A percentile compares a stretch with the other conserved stretches of the same genome.
phyloP scores from a whole-genome alignment of 2,113 vertebrate species.

The Agelaius tricolor region DNA sequence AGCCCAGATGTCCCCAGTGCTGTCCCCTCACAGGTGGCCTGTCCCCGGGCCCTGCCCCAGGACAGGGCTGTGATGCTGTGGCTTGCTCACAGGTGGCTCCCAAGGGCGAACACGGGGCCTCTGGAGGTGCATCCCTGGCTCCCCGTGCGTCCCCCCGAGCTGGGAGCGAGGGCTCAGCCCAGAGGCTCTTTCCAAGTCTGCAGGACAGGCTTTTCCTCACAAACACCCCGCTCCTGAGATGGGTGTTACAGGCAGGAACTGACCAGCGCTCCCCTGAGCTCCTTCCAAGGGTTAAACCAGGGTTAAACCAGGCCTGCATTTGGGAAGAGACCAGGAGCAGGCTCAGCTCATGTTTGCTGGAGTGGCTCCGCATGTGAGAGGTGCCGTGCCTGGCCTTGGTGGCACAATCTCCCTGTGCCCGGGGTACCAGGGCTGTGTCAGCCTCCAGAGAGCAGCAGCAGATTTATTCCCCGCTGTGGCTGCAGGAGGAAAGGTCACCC shows the following conservation, averaged over 20 bases:
- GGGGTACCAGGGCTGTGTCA: rapidly evolving
- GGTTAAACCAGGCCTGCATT: not conserved
- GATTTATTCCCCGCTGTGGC: not conserved
- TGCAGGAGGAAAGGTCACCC: not conserved
- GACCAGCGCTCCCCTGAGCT: not conserved
- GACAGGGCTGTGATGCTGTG: rapidly evolving
- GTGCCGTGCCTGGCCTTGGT: rapidly evolving
- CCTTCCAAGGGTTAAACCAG: not conserved
- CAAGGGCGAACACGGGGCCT: not conserved
- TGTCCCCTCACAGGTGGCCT: not conserved
- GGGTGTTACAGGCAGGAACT: rapidly evolving
- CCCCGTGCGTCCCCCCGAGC: not conserved
- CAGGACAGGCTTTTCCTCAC: too few relatives aligned
- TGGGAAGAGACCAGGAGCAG: not conserved
- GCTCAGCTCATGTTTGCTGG: rapidly evolving
- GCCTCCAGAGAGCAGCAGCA: not conserved
- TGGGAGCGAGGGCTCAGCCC: not conserved
- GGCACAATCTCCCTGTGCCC: rapidly evolving
- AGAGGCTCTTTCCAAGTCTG: too few relatives aligned
- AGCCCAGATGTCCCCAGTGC: rapidly evolving
- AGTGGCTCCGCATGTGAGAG: rapidly evolving
- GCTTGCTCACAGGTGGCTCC: not conserved
- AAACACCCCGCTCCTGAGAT: not conserved
- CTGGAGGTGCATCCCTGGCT: not conserved
- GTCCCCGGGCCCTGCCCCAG: not conserved